Evolutionary conservation across 2,113 vertebrate species (phyloP), one percentile per base, ranked within the genome.

Genomic region (Nematolebias whitei): DNA sequence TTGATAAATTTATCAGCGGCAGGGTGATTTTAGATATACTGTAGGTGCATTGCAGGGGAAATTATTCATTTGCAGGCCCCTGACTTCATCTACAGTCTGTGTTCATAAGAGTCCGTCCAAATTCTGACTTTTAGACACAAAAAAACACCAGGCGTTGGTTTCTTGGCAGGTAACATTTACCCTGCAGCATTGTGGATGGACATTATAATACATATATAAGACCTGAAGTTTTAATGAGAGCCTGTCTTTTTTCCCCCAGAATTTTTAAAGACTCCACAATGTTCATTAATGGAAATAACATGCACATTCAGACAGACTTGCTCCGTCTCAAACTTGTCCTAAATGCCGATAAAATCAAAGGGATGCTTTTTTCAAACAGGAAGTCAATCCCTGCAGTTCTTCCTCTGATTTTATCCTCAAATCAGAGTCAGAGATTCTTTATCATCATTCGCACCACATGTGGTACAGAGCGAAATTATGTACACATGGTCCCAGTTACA

Each of bases 141-240:
- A 22, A 78, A 52, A 15, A 20, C 68, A 54, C 38, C 75, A 74
- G 40, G 58, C 70, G 72, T 85, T 73, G 78, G 78, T 62, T 78
- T 22, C 12, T 73, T 86, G 79, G 75, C 82, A 84, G 74, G 76
- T 77, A 74, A 63, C 41, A 45, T 50, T 69, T 69, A 69, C 71
- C 79, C 77, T 63, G 47, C 59, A 60, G 79, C 81, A 67, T 69
- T 57, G 59, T 22, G 22, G 57, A 38, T 79, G 22, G 57, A 38
- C 76, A 74, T 47, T 54, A 40, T 56, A 47, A 47, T 16, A 60
- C 15, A 40, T 39, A 54, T 70, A 67, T 47, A 29, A 71, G 7
- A 14, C 40, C 11, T 15, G 13, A 50, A 20, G 75, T 78, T 59
- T 55, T 26, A 32, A 71, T 40, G 63, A 71, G 43, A 35, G 9